A percentile compares a stretch with the other conserved stretches of the same genome.
Evolutionary conservation across 1,140 invertebrate species (phyloP).

Genomic region (Ptiloglossa arizonensis): DNA sequence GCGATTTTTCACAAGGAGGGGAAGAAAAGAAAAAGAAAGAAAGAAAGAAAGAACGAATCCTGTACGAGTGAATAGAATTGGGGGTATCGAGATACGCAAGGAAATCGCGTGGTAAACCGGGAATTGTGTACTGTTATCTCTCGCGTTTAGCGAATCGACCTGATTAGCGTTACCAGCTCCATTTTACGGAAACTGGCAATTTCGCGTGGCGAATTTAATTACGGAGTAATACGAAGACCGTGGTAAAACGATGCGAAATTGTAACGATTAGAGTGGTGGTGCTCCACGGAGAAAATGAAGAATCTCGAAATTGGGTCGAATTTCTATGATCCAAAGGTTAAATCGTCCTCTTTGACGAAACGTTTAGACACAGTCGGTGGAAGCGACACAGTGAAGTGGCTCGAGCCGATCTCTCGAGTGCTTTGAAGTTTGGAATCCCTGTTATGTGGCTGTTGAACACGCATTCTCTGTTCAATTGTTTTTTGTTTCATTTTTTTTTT

Average conservation of each 20-base stretch:
- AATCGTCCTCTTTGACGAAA: not conserved
- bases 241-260: not conserved
- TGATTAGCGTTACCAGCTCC: not conserved
- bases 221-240: not conserved
- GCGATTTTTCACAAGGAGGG: not conserved
- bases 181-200: slow-evolving; percentile 12
- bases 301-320: not conserved
- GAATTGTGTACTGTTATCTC: not conserved
- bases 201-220: slow-evolving; percentile 30
- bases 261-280: not conserved
- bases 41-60: not conserved
- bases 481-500: no score
- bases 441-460: no score
- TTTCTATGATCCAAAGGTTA: not conserved
- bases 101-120: not conserved
- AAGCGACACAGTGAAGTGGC: no score
- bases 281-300: not conserved
- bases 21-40: no score
- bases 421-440: no score
- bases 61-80: not conserved
- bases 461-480: no score
- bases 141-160: not conserved
- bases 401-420: no score
- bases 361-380: not conserved
- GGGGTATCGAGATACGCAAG: not conserved